Conservation (phyloP, 1,140 invertebrate species). For the Drosophila sp. region DNA sequence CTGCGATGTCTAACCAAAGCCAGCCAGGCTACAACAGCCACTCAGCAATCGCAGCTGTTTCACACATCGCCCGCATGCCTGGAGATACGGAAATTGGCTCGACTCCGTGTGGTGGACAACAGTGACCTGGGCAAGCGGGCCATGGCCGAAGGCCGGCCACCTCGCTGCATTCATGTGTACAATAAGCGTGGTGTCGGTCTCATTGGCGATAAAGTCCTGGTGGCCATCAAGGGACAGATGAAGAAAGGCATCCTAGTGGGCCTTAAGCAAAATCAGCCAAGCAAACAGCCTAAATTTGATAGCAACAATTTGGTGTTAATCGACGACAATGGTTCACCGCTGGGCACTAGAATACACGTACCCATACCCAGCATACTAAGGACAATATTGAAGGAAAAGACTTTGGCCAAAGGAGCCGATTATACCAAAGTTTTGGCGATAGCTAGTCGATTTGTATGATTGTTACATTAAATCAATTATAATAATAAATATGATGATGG, state of each 20-base stretch:
- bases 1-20: neutral
- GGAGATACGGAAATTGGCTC: slow-evolving; percentile 88
- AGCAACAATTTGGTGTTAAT: slow-evolving; percentile 98
- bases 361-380: slow-evolving; percentile 97
- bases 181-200: slow-evolving; percentile 88
- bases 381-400: slow-evolving; percentile 92
- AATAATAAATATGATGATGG: slow-evolving; percentile 23
- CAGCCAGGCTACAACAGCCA: neutral
- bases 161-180: slow-evolving; percentile 94
- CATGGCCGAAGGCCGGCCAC: slow-evolving; percentile 96
- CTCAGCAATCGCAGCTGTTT: slow-evolving; percentile 66
- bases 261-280: slow-evolving; percentile 91
- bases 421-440: slow-evolving; percentile 97
- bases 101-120: slow-evolving; percentile 97
- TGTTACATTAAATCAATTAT: neutral
- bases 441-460: slow-evolving; percentile 95
- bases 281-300: slow-evolving; percentile 96
- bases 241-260: slow-evolving; percentile 98
- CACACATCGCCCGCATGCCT: slow-evolving; percentile 85
- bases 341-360: slow-evolving; percentile 96
- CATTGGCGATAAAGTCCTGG: slow-evolving; percentile 93
- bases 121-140: slow-evolving; percentile 96
- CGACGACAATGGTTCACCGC: slow-evolving; percentile 95
- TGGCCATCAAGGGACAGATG: slow-evolving; percentile 98
- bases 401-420: slow-evolving; percentile 92